These are phyloP conservation scores for Pituophis catenifer DNA, from an alignment of 2,113 vertebrate species.

Conservation along the genomic window DNA sequence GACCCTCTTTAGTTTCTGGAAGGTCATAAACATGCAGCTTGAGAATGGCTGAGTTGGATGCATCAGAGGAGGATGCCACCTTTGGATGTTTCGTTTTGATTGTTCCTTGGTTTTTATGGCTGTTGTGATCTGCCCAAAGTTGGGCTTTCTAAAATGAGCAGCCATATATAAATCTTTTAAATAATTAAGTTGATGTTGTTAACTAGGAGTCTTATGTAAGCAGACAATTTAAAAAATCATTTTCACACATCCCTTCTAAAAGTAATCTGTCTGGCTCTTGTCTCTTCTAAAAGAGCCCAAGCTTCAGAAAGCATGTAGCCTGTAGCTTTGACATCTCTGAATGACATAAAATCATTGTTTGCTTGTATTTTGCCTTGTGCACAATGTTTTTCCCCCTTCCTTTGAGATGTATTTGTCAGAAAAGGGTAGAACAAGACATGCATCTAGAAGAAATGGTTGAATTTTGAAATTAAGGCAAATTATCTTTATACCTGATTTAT, in stretches of 20 bases:
- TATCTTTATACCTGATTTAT: not conserved
- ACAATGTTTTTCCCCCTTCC: constrained; percentile 2
- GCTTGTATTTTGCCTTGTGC: not conserved
- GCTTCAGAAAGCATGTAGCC: not conserved
- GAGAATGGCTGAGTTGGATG: not conserved
- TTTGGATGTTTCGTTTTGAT: not conserved
- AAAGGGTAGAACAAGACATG: not conserved
- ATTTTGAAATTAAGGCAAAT: not conserved
- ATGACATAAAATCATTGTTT: constrained; percentile 21
- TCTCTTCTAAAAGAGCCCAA: not conserved
- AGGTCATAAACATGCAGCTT: not conserved
- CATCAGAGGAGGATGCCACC: not conserved
- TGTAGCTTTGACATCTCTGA: constrained; percentile 17
- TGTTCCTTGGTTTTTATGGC: not conserved
- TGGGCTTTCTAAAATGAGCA: not conserved
- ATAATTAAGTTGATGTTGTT: not conserved
- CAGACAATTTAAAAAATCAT: not conserved
- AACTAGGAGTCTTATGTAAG: not conserved
- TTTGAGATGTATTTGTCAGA: constrained; percentile 11
- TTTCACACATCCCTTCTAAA: not conserved
- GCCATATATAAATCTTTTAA: not conserved
- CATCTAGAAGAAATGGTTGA: not conserved
- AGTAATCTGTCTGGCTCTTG: not conserved
- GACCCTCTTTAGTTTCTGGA: not conserved
- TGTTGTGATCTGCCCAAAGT: not conserved